These are phyloP conservation scores for Myotis davidii DNA, from an alignment of 2,113 vertebrate genomes.

Conservation along the genomic window DNA sequence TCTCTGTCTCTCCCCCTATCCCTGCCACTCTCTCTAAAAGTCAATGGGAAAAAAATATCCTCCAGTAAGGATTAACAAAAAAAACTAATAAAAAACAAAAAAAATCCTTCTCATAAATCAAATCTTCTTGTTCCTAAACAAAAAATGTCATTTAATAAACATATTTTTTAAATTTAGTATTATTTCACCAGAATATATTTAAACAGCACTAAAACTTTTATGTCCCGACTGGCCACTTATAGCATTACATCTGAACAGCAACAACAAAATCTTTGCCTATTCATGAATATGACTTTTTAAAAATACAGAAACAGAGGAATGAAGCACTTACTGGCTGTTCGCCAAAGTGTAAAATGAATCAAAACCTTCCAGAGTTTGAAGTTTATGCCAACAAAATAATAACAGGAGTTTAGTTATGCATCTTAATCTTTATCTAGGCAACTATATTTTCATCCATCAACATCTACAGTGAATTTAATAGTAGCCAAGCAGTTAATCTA, in stretches of 20 bases:
- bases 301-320: slow-evolving; percentile 15
- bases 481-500: slow-evolving; percentile 40
- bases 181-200: slow-evolving; percentile 49
- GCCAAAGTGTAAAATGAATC: slow-evolving; percentile 20
- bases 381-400: slow-evolving; percentile 4
- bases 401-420: slow-evolving; percentile 1
- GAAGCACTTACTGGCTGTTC: not conserved
- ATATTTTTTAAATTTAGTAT: not conserved
- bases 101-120: slow-evolving; percentile 34
- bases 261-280: not conserved
- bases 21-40: not conserved
- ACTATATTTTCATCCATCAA: slow-evolving; percentile 45
- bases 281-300: slow-evolving; percentile 44
- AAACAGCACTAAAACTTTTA: slow-evolving; percentile 38
- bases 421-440: slow-evolving; percentile 62
- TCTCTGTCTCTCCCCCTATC: not conserved
- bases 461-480: not conserved
- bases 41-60: not conserved
- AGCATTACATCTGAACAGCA: not conserved
- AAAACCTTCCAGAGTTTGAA: slow-evolving; percentile 45
- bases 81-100: not conserved
- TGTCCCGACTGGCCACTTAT: slow-evolving; percentile 8
- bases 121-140: slow-evolving; percentile 52
- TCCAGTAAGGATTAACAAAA: not conserved
- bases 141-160: slow-evolving; percentile 38